Evolutionary conservation across 2,888 invertebrate species (phyloP).

Genomic region (Agonopterix arenella): DNA sequence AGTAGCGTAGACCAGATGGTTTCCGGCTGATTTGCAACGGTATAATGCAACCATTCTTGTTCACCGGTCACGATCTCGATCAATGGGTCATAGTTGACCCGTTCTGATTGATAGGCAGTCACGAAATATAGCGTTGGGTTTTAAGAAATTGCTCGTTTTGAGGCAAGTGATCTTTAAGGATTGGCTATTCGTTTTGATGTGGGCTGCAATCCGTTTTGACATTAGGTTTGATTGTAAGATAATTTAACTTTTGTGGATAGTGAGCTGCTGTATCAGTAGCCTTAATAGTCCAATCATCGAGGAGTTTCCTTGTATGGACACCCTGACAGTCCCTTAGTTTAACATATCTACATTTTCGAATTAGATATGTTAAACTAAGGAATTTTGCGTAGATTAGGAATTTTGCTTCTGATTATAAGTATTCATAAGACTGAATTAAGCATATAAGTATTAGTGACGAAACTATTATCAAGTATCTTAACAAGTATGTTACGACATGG

Average conservation of each 20-base stretch:
- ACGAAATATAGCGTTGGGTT: slow-evolving; percentile 4
- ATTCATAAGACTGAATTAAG: too few species aligned
- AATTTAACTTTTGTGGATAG: too few species aligned
- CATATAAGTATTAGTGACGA: too few species aligned
- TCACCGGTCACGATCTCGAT: slow-evolving; percentile 55
- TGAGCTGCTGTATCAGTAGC: too few species aligned
- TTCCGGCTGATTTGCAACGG: slow-evolving; percentile 40
- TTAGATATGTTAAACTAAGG: too few species aligned
- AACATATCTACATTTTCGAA: too few species aligned
- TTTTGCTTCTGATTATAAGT: too few species aligned
- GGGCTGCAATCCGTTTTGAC: background rate
- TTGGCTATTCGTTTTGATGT: background rate
- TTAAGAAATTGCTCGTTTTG: background rate
- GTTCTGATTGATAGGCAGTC: slow-evolving; percentile 23
- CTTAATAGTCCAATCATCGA: too few species aligned
- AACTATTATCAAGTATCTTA: background rate
- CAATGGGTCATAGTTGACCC: slow-evolving; percentile 48
- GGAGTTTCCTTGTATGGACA: too few species aligned
- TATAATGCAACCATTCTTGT: slow-evolving; percentile 45
- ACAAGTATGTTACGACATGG: background rate
- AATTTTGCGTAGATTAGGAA: too few species aligned
- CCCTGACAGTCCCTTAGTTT: too few species aligned
- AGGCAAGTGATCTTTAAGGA: slow-evolving; percentile 5
- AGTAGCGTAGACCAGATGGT: slow-evolving; percentile 34
- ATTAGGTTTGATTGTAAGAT: background rate